Conservation (phyloP, 2,888 invertebrate genomes). For the Pimpla rufipes region DNA sequence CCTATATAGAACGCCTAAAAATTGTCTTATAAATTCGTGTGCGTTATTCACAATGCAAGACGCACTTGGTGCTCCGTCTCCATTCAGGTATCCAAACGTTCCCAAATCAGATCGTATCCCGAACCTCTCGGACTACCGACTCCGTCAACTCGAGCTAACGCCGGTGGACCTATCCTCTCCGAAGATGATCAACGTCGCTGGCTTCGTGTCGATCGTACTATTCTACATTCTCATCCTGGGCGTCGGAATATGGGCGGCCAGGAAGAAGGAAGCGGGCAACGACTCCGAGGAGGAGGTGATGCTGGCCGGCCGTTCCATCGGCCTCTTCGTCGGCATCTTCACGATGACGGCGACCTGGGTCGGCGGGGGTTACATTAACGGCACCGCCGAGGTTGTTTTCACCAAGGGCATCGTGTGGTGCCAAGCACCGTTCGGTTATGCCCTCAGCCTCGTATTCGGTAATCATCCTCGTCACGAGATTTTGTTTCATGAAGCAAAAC, state of each 20-base stretch:
- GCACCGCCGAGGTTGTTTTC: constrained; percentile 98
- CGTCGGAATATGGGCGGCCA: constrained; percentile 98
- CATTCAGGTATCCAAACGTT: constrained; percentile 81
- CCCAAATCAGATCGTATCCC: constrained; percentile 81
- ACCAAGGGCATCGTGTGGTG: constrained; percentile 98
- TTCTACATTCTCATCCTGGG: constrained; percentile 98
- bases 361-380: constrained; percentile 99
- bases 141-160: constrained; percentile 82
- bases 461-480: constrained; percentile 76
- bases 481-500: not conserved
- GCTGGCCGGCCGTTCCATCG: constrained; percentile 99
- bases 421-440: constrained; percentile 99
- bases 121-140: constrained; percentile 81
- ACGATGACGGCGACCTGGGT: constrained; percentile 99
- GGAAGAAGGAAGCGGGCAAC: constrained; percentile 95
- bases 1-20: not conserved
- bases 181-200: constrained; percentile 96
- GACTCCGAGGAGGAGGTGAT: constrained; percentile 99
- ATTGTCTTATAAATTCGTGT: constrained; percentile 14
- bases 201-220: constrained; percentile 96
- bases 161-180: constrained; percentile 82
- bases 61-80: constrained; percentile 47
- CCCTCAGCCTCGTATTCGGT: constrained; percentile 97
- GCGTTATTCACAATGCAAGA: constrained; percentile 64
- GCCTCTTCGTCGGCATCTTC: constrained; percentile 98